Percentiles rank a stretch among this genome's conserved stretches.
These are phyloP conservation scores for Chloromyia formosa DNA, from an alignment of 2,888 invertebrate species.

Conservation along the genomic window DNA sequence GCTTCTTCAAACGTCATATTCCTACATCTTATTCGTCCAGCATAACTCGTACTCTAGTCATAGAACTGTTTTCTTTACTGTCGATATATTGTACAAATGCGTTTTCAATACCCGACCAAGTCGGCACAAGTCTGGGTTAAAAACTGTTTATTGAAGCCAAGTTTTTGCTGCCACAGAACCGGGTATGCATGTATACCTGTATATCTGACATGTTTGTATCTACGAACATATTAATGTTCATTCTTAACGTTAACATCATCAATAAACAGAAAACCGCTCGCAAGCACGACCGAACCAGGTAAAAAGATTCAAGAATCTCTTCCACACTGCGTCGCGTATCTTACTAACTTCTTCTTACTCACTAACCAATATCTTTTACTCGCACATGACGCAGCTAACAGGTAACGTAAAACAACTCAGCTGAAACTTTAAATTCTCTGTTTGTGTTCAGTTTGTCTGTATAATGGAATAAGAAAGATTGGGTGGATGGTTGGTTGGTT, in stretches of 20 bases:
- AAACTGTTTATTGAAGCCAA: constrained; percentile 22
- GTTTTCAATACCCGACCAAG: constrained; percentile 13
- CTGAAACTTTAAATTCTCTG: constrained; percentile 18
- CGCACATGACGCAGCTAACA: neutral
- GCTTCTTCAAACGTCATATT: constrained; percentile 17
- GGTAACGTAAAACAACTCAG: constrained; percentile 24
- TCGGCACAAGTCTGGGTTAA: constrained; percentile 17
- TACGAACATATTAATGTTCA: neutral
- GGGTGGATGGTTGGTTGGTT: neutral
- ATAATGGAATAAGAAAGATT: constrained; percentile 6
- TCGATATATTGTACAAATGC: constrained; percentile 10
- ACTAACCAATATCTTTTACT: neutral
- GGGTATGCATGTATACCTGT: neutral
- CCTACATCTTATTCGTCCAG: neutral
- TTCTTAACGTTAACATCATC: constrained; percentile 12
- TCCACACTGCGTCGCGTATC: neutral
- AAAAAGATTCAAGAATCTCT: constrained; percentile 2
- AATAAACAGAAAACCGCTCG: neutral
- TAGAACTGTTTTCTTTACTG: constrained; percentile 16
- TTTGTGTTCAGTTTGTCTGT: constrained; percentile 1
- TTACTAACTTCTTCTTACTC: neutral
- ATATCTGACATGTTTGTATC: too few species aligned
- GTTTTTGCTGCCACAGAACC: neutral
- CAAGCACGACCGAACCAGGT: neutral
- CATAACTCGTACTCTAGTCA: neutral